Percentiles rank a stretch among this genome's conserved stretches.
Conservation (phyloP, 1,140 invertebrate species). For the Diploscapter pachys region DNA sequence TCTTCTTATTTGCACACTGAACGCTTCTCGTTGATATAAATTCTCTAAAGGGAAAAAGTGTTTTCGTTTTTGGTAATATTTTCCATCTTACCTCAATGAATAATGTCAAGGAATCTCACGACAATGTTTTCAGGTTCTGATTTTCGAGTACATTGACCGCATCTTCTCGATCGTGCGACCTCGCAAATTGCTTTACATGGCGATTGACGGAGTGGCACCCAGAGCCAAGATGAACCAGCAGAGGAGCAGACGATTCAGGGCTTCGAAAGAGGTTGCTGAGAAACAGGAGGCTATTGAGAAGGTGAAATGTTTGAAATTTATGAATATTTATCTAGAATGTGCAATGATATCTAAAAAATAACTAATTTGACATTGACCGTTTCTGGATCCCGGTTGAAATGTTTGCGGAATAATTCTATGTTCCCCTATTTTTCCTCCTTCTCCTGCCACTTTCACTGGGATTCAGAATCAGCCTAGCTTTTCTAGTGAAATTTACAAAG, state of each 20-base stretch:
- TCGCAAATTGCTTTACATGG: conserved; percentile 90
- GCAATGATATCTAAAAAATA: neutral
- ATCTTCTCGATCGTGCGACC: conserved; percentile 92
- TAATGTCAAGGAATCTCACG: too few relatives aligned
- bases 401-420: too few relatives aligned
- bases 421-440: too few relatives aligned
- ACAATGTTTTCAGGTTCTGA: conserved; percentile 63
- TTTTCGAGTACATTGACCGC: conserved; percentile 97
- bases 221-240: conserved; percentile 89
- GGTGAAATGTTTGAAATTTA: conserved; percentile 10
- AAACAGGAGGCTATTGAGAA: conserved; percentile 76
- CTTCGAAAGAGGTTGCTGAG: conserved; percentile 88
- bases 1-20: conserved; percentile 2
- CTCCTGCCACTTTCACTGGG: too few relatives aligned
- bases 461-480: too few relatives aligned
- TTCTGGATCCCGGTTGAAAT: too few relatives aligned
- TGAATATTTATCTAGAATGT: neutral
- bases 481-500: too few relatives aligned
- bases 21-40: neutral
- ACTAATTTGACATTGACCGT: too few relatives aligned
- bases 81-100: too few relatives aligned
- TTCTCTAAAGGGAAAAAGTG: neutral
- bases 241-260: conserved; percentile 87
- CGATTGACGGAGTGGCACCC: conserved; percentile 93
- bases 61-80: too few relatives aligned